Percentiles rank a stretch among this genome's conserved stretches.
These are phyloP conservation scores for Holothuria leucospilota DNA, from an alignment of 53 echinoderm and acorn worm genomes.

Conservation along the genomic window DNA sequence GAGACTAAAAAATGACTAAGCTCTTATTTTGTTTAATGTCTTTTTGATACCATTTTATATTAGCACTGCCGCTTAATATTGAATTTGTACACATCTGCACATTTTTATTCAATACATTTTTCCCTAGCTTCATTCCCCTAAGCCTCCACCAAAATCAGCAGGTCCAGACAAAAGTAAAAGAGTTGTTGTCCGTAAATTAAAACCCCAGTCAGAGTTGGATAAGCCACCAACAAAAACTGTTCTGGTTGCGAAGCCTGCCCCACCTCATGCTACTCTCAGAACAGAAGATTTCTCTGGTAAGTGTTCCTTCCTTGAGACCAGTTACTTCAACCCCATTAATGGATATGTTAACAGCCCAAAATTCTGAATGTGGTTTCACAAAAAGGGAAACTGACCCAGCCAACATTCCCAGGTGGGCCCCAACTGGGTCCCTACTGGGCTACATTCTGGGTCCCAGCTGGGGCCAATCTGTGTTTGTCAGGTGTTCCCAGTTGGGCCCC, in stretches of 20 bases:
- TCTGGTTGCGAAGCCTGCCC: constrained; percentile 93
- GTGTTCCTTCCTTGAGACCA: not conserved
- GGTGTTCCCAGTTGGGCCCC: too few relatives aligned
- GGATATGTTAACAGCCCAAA: not conserved
- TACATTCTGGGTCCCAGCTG: too few relatives aligned
- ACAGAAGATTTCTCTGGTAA: constrained; percentile 79
- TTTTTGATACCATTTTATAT: too few relatives aligned
- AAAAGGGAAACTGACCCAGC: too few relatives aligned
- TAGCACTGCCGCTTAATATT: too few relatives aligned
- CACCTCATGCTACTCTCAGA: constrained; percentile 81
- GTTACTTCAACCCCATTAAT: not conserved
- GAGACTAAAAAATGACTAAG: too few relatives aligned
- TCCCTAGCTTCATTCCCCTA: constrained; percentile 77
- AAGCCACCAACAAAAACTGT: constrained; percentile 77
- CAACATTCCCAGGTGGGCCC: too few relatives aligned
- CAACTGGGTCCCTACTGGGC: too few relatives aligned
- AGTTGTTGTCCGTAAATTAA: constrained; percentile 86
- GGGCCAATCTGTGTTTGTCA: too few relatives aligned
- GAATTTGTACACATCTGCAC: too few relatives aligned
- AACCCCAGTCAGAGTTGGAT: constrained; percentile 86
- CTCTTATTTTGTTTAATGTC: too few relatives aligned
- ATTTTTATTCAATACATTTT: not conserved
- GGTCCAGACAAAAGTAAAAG: constrained; percentile 48
- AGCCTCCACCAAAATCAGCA: constrained; percentile 66
- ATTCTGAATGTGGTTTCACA: not conserved